A percentile compares a stretch with the other conserved stretches of the same genome.
Conservation (phyloP, 2,797 vertebrate species). For the Sebastes iracundus region DNA sequence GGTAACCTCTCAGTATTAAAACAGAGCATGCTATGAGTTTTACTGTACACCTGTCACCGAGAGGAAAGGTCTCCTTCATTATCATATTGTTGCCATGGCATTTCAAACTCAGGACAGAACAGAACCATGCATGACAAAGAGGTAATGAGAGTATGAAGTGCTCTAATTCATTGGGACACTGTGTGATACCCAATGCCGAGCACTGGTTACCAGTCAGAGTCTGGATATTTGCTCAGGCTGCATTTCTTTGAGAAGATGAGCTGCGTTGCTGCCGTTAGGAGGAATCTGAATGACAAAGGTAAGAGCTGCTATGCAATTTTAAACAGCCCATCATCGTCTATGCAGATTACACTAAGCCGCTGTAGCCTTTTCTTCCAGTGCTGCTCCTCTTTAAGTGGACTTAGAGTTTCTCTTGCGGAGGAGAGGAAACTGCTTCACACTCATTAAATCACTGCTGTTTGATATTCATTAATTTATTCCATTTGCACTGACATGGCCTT, state of each 20-base stretch:
- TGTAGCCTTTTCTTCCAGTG: slow-evolving; percentile 59
- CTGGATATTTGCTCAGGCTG: slow-evolving; percentile 15
- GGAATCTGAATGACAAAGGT: slow-evolving; percentile 63
- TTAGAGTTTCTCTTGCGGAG: slow-evolving; percentile 38
- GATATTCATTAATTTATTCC: slow-evolving; percentile 69
- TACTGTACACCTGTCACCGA: slow-evolving; percentile 12
- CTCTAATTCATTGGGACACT: not conserved
- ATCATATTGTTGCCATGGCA: slow-evolving; percentile 77
- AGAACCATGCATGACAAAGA: slow-evolving; percentile 29
- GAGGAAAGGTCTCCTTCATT: slow-evolving; percentile 54
- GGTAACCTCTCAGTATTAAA: not conserved
- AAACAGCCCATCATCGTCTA: slow-evolving; percentile 65
- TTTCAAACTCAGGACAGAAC: slow-evolving; percentile 58
- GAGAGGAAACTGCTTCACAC: slow-evolving; percentile 37
- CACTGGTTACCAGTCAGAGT: not conserved
- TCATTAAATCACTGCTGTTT: slow-evolving; percentile 67
- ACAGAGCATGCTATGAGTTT: not conserved
- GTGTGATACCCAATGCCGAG: not conserved
- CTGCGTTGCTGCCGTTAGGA: slow-evolving; percentile 28
- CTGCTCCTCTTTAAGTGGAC: slow-evolving; percentile 63
- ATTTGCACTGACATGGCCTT: slow-evolving; percentile 41
- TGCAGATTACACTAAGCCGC: slow-evolving; percentile 72
- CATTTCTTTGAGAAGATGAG: slow-evolving; percentile 44
- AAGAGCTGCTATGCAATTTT: slow-evolving; percentile 71
- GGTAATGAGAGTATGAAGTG: slow-evolving; percentile 29